Evolutionary conservation across 2,888 invertebrate species (phyloP), one percentile per base, ranked within the genome.

Genomic region (Acleris holmiana): DNA sequence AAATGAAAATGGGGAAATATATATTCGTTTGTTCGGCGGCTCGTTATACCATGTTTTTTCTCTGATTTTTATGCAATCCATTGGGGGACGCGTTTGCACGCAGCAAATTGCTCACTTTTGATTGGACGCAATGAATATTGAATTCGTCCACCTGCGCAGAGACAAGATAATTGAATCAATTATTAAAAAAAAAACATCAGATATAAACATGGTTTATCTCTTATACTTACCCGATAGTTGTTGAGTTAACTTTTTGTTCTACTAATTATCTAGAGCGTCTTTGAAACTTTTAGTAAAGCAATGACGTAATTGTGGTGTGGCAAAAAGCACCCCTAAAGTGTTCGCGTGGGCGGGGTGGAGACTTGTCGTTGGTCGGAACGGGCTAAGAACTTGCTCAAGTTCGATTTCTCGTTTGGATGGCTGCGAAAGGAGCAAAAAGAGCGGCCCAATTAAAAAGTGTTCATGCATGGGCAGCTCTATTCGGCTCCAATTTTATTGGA

Each of bases 361-460:
- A 44, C n/a, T 44, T n/a, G 35, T 35, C 35, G 51, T 54, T 40
- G 17, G 29, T 50, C 19, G 41, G 21, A 40, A 60, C 73, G 74
- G 73, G 73, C 68, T 68, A 72, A 68, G 69, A 79, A 82, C 80
- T 82, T 76, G 73, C 77, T 83, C 78, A 84, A 89, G 86, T 85
- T 84, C 84, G 78, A 86, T 88, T 87, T 83, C 80, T 80, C 88
- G 82, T 86, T 84, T 81, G 82, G 81, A 75, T 82, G 82, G 75
- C 79, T 80, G 79, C 77, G 76, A 86, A 87, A 86, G 82, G 79
- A 88, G 77, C 84, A 89, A 86, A 89, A 88, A 85, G 80, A 81
- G 80, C 74, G 81, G 85, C 84, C 88, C 91, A 91, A 91, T 91
- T 92, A 91, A 91, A 91, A 91, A 89, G 84, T 90, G 86, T 90